Percentiles rank a stretch among this genome's conserved stretches.
Conservation (phyloP, 2,888 invertebrate genomes). For the Gordius sp. region DNA sequence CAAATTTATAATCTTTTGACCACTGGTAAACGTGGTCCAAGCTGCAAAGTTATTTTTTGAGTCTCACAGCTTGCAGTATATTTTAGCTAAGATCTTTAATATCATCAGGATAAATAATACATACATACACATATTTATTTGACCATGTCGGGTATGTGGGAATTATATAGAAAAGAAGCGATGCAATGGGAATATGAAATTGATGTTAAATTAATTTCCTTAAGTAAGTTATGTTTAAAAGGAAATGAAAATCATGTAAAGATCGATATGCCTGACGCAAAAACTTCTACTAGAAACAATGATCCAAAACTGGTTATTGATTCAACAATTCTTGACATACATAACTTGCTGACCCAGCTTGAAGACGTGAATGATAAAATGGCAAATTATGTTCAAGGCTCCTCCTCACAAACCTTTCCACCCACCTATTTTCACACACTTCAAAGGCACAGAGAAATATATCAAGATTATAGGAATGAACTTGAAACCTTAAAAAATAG, state of each 20-base stretch:
- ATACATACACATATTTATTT: no score
- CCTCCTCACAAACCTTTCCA: neutral
- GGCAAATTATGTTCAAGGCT: neutral
- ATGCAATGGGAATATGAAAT: conserved; percentile 13
- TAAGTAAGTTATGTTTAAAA: conserved; percentile 8
- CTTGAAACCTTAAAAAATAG: neutral
- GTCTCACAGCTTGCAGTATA: no score
- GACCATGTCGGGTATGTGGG: conserved; percentile 9
- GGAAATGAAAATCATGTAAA: neutral
- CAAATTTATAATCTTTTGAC: no score
- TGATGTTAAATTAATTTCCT: conserved; percentile 9
- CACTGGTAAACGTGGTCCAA: no score
- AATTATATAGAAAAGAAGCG: conserved; percentile 11
- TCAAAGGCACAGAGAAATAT: conserved; percentile 14
- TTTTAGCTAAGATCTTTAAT: no score
- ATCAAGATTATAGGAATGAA: conserved; percentile 11
- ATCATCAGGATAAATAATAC: no score
- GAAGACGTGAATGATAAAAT: conserved; percentile 12
- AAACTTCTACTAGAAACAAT: neutral
- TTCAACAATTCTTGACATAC: neutral
- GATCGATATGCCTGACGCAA: neutral
- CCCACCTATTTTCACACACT: conserved; percentile 11
- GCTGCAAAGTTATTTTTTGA: no score
- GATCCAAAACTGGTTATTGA: neutral
- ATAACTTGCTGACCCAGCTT: neutral